phyloP scores from a whole-genome alignment of 2,888 invertebrate genomes.

The Nymphalis polychloros region DNA sequence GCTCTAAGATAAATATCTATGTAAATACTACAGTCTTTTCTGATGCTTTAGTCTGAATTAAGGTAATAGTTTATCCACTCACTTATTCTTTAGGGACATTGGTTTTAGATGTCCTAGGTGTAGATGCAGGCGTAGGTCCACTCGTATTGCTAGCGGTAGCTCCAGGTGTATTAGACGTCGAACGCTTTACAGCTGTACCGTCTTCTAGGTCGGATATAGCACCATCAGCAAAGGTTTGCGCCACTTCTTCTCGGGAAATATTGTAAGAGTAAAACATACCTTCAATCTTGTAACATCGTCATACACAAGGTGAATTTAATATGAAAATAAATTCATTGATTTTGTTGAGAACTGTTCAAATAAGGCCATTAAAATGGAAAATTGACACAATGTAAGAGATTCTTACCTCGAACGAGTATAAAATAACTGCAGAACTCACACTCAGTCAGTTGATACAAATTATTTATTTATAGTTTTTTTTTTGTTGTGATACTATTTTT shows the following conservation, averaged over 20 bases:
- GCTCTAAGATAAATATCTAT: conserved; percentile 3
- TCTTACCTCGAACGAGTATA: conserved; percentile 47
- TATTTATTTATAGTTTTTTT: neutral
- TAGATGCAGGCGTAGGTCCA: conserved; percentile 18
- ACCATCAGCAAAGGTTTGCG: conserved; percentile 49
- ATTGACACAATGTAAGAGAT: conserved; percentile 59
- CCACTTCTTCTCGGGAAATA: conserved; percentile 62
- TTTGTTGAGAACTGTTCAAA: conserved; percentile 22
- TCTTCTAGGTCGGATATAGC: conserved; percentile 18
- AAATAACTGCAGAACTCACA: conserved; percentile 1
- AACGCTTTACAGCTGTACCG: conserved; percentile 3
- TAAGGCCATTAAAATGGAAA: conserved; percentile 43
- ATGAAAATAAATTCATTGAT: conserved; percentile 7
- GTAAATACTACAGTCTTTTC: neutral
- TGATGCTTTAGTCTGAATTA: neutral
- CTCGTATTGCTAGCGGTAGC: conserved; percentile 32
- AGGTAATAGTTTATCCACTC: conserved; percentile 1
- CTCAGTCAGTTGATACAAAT: neutral
- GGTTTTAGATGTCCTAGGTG: conserved; percentile 31
- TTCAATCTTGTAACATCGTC: conserved; percentile 27
- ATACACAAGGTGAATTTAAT: conserved; percentile 13
- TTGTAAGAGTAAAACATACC: conserved; percentile 42
- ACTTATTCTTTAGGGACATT: conserved; percentile 35
- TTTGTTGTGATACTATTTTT: neutral
- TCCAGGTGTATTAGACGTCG: conserved; percentile 19